A percentile compares a stretch with the other conserved stretches of the same genome.
Conservation (phyloP, 2,113 vertebrate genomes). For the Prunella fulvescens region DNA sequence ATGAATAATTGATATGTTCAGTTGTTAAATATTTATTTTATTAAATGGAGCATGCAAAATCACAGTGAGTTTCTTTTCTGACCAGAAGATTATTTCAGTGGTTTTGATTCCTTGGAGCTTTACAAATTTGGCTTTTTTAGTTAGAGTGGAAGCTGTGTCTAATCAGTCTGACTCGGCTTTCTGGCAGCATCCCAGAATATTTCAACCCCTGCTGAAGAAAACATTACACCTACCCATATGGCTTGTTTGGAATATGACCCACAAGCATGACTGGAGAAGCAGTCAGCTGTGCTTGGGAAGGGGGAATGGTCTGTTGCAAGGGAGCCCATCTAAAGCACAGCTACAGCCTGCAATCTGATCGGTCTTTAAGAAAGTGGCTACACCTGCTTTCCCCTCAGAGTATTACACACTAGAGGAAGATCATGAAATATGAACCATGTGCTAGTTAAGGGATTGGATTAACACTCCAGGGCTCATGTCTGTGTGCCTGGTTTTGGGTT, state of each 20-base stretch:
- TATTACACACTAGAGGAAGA: background rate
- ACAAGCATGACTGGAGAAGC: background rate
- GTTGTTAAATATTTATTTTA: conserved; percentile 62
- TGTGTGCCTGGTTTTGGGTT: background rate
- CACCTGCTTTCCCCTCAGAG: background rate
- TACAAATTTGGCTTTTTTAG: background rate
- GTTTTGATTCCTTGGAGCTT: conserved; percentile 12
- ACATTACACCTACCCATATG: conserved; percentile 7
- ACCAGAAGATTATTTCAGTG: background rate
- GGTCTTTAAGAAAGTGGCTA: background rate
- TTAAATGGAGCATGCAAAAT: conserved; percentile 26
- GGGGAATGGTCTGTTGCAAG: background rate
- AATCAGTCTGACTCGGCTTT: background rate
- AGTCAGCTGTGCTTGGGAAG: background rate
- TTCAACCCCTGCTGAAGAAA: conserved; percentile 24
- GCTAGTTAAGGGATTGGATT: background rate
- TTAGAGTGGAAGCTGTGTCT: background rate
- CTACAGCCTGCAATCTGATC: background rate
- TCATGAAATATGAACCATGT: background rate
- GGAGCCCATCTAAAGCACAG: background rate
- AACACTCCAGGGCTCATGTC: background rate
- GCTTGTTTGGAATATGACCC: conserved; percentile 27
- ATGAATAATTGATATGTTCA: conserved; percentile 42
- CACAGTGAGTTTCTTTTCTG: background rate
- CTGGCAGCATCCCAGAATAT: conserved; percentile 24